A percentile compares a stretch with the other conserved stretches of the same genome.
phyloP scores from a whole-genome alignment of 2,888 invertebrate genomes.

The Aelia acuminata region DNA sequence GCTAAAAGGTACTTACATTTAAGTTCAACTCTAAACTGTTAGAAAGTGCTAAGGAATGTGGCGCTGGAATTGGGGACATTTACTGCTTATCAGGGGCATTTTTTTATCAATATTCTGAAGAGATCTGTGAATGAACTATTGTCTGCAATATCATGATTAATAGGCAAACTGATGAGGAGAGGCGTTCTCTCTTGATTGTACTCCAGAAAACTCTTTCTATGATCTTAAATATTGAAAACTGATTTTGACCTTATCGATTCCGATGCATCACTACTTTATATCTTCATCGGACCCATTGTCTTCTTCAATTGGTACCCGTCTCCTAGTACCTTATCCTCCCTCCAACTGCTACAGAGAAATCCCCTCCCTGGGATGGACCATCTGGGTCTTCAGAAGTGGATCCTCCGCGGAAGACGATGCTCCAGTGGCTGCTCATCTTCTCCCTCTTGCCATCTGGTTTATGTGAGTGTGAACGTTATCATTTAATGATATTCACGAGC shows the following conservation, averaged over 20 bases:
- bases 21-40: too few relatives aligned
- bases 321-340: background rate
- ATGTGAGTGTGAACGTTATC: background rate
- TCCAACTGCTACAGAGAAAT: background rate
- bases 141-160: background rate
- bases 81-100: background rate
- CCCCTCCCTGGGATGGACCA: background rate
- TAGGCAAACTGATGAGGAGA: background rate
- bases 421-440: background rate
- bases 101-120: background rate
- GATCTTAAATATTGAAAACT: background rate
- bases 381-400: background rate
- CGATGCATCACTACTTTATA: background rate
- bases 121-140: constrained; percentile 9
- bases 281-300: background rate
- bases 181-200: background rate
- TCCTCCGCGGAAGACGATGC: background rate
- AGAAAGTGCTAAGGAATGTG: too few relatives aligned
- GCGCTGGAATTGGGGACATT: too few relatives aligned
- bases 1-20: too few relatives aligned
- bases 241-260: background rate
- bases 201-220: background rate
- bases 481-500: background rate
- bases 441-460: background rate
- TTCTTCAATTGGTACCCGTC: background rate